Evolutionary conservation across 2,113 vertebrate species (phyloP), one percentile per base, ranked within the genome.

Genomic region (Charina bottae): DNA sequence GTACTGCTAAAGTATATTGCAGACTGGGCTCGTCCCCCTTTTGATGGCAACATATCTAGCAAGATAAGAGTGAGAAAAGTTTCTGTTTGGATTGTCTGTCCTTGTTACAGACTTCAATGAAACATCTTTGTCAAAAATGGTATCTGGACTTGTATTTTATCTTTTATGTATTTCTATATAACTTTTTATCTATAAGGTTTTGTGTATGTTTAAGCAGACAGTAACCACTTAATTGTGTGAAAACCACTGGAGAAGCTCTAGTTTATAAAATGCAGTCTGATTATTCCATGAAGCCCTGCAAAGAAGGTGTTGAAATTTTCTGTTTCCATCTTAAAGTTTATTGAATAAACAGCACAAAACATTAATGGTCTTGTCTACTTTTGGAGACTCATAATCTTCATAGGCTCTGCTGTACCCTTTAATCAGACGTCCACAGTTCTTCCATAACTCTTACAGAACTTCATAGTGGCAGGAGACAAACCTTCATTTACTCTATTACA

Each of bases 141-240:
- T 78, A 68, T 7, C 26, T 90, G 88, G 23, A 72, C 53, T 83
- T 93, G 46, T 88, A 24, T 91, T 6, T 58, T 90, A 59, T 6
- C 54, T 8, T 95, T 90, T 93, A 42, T 59, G 5, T 94, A 93
- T 95, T 94, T 95, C 93, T 93, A 78, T 89, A 84, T 46, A 93
- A 93, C 62, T 93, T 93, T 72, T 58, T 94, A 91, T 92, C 85
- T 64, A 59, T 23, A 91, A 92, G 21, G 23, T 64, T 88, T 83
- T 4, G 24, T 90, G 54, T 85, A 54, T 91, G 42, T 85, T 83
- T 85, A 87, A 78, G 15, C 28, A 90, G 46, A 72, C 11, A 0
- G 87, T 26, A 92, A 87, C 28, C 88, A 53, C 3, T 12, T 59
- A 17, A 4, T 26, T 9, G 11, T 87, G 33, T 87, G 24, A 55